Conservation (phyloP, 2,113 vertebrate species). For the Sceloporus tristichus region DNA sequence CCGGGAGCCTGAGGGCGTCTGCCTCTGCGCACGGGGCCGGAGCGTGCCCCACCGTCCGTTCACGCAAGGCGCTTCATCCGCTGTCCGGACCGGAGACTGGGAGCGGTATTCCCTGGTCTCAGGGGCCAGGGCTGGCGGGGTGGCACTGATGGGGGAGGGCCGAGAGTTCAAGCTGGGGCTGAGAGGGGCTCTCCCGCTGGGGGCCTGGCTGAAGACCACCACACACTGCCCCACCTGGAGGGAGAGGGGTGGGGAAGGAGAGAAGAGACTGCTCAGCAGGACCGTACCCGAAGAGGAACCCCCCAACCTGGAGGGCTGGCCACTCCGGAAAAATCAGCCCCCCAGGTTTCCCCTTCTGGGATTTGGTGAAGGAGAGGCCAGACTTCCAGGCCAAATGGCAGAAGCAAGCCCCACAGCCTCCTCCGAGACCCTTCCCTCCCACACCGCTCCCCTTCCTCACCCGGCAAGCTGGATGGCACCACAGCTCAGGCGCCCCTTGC, state of each 20-base stretch:
- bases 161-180: constrained; percentile 97
- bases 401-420: neutral
- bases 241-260: constrained; percentile 25
- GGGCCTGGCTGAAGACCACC: constrained; percentile 98
- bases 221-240: constrained; percentile 95
- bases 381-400: too few species aligned
- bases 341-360: neutral
- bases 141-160: constrained; percentile 97
- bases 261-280: neutral
- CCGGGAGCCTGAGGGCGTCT: constrained; percentile 81
- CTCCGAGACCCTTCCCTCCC: neutral
- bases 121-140: constrained; percentile 87
- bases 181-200: constrained; percentile 92
- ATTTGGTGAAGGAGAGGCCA: too few species aligned
- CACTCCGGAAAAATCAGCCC: neutral
- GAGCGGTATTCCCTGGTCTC: constrained; percentile 91
- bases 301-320: too few species aligned
- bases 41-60: constrained; percentile 97
- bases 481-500: constrained; percentile 94
- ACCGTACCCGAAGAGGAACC: neutral
- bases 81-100: constrained; percentile 88
- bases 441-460: constrained; percentile 71
- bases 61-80: constrained; percentile 94
- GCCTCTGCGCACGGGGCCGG: constrained; percentile 84
- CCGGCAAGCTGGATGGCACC: constrained; percentile 97